These are phyloP conservation scores for Peromyscus aztecus DNA, from an alignment of 2,797 vertebrate species.

Conservation along the genomic window DNA sequence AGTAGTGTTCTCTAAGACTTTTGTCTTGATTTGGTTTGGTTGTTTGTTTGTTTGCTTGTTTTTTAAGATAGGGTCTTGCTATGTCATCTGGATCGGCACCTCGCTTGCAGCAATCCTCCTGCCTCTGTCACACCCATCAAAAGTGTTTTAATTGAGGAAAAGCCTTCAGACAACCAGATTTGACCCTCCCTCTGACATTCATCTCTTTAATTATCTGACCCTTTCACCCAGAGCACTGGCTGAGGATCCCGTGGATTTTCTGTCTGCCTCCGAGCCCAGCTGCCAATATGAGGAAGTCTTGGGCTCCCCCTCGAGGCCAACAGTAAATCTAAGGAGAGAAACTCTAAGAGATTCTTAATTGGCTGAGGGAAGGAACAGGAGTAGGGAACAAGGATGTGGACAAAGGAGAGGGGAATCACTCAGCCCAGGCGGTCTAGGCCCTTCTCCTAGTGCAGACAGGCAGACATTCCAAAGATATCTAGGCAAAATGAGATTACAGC, in stretches of 20 bases:
- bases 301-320: conserved; percentile 79
- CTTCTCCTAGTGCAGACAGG: background rate
- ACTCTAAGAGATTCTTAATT: background rate
- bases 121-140: background rate
- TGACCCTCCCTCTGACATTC: background rate
- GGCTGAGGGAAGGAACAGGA: background rate
- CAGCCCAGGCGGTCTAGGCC: background rate
- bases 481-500: background rate
- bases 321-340: background rate
- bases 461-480: background rate
- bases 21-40: background rate
- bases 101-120: background rate
- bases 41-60: background rate
- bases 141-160: background rate
- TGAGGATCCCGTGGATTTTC: background rate
- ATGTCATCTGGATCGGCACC: background rate
- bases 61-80: background rate
- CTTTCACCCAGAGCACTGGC: background rate
- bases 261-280: background rate
- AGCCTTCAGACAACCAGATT: background rate
- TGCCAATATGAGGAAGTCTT: conserved; percentile 72
- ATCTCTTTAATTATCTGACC: background rate
- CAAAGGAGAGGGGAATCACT: background rate
- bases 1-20: background rate
- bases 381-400: fast-evolving